Percentiles rank a stretch among this genome's conserved stretches.
Conservation (phyloP, 2,888 invertebrate genomes). For the Ormyrus labotus region DNA sequence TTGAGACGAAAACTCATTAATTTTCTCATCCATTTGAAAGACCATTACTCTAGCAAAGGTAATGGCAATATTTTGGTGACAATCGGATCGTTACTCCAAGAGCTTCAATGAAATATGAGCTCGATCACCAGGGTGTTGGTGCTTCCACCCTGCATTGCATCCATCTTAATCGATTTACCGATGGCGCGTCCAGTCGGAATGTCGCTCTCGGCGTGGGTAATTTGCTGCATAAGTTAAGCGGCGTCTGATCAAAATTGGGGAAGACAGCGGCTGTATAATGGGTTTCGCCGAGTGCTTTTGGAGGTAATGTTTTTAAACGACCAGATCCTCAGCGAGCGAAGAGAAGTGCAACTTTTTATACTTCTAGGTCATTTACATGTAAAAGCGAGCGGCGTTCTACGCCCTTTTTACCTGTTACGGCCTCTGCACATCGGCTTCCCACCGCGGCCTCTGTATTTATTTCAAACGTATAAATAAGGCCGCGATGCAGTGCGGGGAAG, state of each 20-base stretch:
- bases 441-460: not conserved
- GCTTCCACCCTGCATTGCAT: not conserved
- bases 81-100: not conserved
- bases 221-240: slow-evolving; percentile 14
- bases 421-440: not conserved
- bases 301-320: slow-evolving; percentile 41
- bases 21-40: not conserved
- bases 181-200: slow-evolving; percentile 14
- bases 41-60: not conserved
- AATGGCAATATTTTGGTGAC: not conserved
- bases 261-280: not conserved
- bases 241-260: slow-evolving; percentile 19
- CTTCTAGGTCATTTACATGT: slow-evolving; percentile 6
- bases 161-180: slow-evolving; percentile 39
- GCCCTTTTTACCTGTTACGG: not conserved
- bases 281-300: not conserved
- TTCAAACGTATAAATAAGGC: slow-evolving; percentile 3
- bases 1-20: not conserved
- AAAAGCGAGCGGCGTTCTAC: not conserved
- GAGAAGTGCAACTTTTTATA: not conserved
- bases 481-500: not conserved
- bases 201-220: slow-evolving; percentile 9
- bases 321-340: not conserved
- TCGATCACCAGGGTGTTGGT: not conserved
- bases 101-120: not conserved